Percentiles rank a stretch among this genome's conserved stretches.
phyloP scores from a whole-genome alignment of 2,113 vertebrate genomes.

The Cyprinus carpio region DNA sequence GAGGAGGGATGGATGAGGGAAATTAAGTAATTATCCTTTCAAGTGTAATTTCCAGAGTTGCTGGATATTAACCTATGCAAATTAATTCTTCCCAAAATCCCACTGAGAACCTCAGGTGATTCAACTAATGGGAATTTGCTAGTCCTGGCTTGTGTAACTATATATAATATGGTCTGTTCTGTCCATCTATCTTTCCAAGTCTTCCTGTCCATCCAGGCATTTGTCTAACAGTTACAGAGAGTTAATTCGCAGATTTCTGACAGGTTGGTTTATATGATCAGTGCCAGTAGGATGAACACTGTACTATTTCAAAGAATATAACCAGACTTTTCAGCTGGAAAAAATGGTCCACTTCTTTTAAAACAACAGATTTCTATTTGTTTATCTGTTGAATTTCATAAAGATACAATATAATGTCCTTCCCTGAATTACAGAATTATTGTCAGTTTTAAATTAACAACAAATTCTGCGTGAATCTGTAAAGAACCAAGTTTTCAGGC shows the following conservation, averaged over 20 bases:
- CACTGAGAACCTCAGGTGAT: slow-evolving; percentile 62
- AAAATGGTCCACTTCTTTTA: not conserved
- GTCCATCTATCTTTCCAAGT: not conserved
- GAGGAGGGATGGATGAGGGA: slow-evolving; percentile 66
- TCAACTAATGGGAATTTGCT: slow-evolving; percentile 56
- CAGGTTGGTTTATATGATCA: not conserved
- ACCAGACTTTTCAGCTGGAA: not conserved
- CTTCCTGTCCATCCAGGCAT: not conserved
- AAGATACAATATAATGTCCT: not conserved
- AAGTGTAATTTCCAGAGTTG: slow-evolving; percentile 91
- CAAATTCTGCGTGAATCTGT: not conserved
- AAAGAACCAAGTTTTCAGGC: not conserved
- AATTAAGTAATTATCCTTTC: slow-evolving; percentile 97
- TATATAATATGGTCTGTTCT: slow-evolving; percentile 2
- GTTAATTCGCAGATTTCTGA: not conserved
- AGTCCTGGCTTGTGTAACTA: slow-evolving; percentile 45
- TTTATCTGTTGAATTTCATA: not conserved
- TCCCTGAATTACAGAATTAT: not conserved
- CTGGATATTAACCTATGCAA: slow-evolving; percentile 97
- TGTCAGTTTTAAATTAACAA: not conserved
- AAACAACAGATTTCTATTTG: not conserved
- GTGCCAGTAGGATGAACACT: not conserved
- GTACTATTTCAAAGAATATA: not conserved
- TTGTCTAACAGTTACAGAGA: not conserved
- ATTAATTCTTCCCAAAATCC: slow-evolving; percentile 81